These are phyloP conservation scores for Cacoxenus indagator DNA, from an alignment of 2,888 invertebrate genomes.

Conservation along the genomic window DNA sequence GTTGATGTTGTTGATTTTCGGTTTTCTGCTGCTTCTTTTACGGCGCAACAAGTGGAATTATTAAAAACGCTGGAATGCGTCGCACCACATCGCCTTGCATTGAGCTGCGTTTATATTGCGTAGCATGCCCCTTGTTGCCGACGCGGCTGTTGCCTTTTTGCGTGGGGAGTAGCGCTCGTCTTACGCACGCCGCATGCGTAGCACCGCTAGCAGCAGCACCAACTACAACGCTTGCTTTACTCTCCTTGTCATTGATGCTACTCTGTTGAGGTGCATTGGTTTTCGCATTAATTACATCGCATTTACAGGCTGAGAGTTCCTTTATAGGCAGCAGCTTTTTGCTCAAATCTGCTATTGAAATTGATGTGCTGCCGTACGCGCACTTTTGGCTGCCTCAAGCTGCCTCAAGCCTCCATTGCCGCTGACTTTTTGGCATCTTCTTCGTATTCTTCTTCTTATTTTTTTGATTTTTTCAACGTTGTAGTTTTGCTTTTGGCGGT, in stretches of 20 bases:
- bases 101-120: background rate
- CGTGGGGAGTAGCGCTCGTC: conserved; percentile 4
- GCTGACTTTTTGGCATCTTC: background rate
- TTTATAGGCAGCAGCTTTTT: background rate
- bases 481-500: conserved; percentile 31
- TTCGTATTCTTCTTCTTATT: conserved; percentile 30
- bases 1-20: conserved; percentile 12
- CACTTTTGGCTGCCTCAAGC: background rate
- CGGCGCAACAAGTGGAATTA: conserved; percentile 22
- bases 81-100: conserved; percentile 7
- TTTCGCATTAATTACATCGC: conserved; percentile 63
- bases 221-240: conserved; percentile 16
- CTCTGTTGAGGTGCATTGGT: conserved; percentile 63
- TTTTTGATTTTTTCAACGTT: too few relatives aligned
- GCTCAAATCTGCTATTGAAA: conserved; percentile 15
- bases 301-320: conserved; percentile 32
- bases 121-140: conserved; percentile 3
- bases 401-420: too few relatives aligned
- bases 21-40: conserved; percentile 26
- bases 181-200: conserved; percentile 6
- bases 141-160: background rate
- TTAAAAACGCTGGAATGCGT: conserved; percentile 22
- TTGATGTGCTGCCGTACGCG: conserved; percentile 16
- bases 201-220: background rate
- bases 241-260: conserved; percentile 41